Evolutionary conservation across 2,113 vertebrate genomes (phyloP), one percentile per base, ranked within the genome.

Genomic region (human (Homo sapiens)): DNA sequence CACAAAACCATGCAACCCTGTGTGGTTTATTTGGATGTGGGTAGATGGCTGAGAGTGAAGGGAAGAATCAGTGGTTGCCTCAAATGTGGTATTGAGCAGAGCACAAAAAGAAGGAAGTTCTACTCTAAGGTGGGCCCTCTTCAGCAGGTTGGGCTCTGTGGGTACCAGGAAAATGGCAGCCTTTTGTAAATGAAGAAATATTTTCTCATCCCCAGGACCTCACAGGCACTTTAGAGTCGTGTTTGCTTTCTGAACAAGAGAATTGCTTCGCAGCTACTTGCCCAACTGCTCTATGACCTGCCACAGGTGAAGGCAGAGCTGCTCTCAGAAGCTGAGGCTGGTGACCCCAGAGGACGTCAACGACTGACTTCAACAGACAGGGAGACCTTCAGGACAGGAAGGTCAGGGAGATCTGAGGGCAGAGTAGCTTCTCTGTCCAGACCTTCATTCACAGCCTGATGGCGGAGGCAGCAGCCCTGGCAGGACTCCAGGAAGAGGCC

Each of bases 401-500:
- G 20, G 38, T 59, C 40, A 23, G 52, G 38, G 30, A 35, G 25
- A 43, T 45, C 52, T 10, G 70, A 32, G 0, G 7, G 27, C 4
- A 3, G 57, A 57, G 57, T 22, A 23, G 20, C 57, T 57, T 57
- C 57, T 55, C 48, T 20, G 66, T 12, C 66, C 10, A 12, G 35
- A 57, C 3, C 22, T 59, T 61, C 25, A 0, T 0, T 5, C 20
- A 0, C 40, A 3, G 35, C 43, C 85, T 18, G 17, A 98, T 98
- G 98, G 70, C 57, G 6, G 55, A 70, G 57, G 80, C 64, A 1
- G 68, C 82, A 83, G 90, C 85, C 6, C 59, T 96, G 57, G 79
- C 50, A 20, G 88, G 45, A 23, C 80, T 97, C 30, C 91, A 76
- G 73, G 82, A 66, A 70, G 92, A 86, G 22, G 80, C 89, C 52